Percentiles rank a stretch among this genome's conserved stretches.
phyloP scores from a whole-genome alignment of 2,888 invertebrate genomes.

The Mantis religiosa region DNA sequence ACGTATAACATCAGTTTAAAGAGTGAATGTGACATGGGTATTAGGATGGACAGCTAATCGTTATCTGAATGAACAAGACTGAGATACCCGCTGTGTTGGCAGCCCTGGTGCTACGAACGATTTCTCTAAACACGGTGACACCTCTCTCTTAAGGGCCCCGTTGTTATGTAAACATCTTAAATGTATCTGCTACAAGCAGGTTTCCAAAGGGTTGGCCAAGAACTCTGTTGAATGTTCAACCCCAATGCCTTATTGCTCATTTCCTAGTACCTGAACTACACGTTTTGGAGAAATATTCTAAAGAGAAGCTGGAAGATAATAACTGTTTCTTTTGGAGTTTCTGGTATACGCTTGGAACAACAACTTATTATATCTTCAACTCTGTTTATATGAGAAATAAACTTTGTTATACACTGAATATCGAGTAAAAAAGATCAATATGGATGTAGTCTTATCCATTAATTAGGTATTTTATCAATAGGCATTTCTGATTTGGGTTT shows the following conservation, averaged over 20 bases:
- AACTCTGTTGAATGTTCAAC: not conserved
- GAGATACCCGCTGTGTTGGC: not conserved
- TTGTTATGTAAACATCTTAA: not conserved
- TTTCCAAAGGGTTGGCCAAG: not conserved
- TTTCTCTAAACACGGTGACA: not conserved
- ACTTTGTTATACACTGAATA: too few species aligned
- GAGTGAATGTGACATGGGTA: not conserved
- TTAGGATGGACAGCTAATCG: not conserved
- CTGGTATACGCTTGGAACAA: too few species aligned
- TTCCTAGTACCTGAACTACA: not conserved
- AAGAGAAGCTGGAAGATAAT: too few species aligned
- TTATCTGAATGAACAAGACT: not conserved
- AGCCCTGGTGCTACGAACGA: not conserved
- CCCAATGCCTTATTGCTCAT: not conserved
- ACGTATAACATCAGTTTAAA: not conserved
- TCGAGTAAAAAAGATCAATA: too few species aligned
- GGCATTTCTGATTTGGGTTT: too few species aligned
- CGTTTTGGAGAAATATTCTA: not conserved
- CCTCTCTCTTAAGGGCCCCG: not conserved
- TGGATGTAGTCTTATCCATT: too few species aligned
- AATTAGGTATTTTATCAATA: too few species aligned
- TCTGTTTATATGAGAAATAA: too few species aligned
- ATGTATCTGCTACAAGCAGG: not conserved
- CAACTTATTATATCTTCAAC: too few species aligned
- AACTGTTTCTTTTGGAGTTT: too few species aligned